A percentile compares a stretch with the other conserved stretches of the same genome.
These are phyloP conservation scores for Batillaria attramentaria DNA, from an alignment of 1,140 invertebrate species.

Conservation along the genomic window DNA sequence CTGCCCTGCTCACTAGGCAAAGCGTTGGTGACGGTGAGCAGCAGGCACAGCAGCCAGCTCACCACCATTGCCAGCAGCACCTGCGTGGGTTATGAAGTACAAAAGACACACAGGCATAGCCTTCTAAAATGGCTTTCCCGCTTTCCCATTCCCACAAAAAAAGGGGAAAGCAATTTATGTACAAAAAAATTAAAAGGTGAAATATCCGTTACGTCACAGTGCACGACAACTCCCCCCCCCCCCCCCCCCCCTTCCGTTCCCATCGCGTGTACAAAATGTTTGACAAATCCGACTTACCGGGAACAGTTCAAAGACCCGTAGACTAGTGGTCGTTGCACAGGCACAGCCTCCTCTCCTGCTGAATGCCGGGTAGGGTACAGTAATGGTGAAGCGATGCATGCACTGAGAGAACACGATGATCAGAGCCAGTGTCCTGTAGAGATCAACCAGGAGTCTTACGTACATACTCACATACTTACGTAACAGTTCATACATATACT, in stretches of 20 bases:
- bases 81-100: too few relatives aligned
- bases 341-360: background rate
- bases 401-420: conserved; percentile 89
- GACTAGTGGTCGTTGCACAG: conserved; percentile 74
- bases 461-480: too few relatives aligned
- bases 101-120: conserved; percentile 8
- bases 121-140: background rate
- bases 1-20: conserved; percentile 77
- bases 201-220: too few relatives aligned
- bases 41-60: conserved; percentile 84
- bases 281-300: too few relatives aligned
- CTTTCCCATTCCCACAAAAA: background rate
- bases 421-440: conserved; percentile 85
- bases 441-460: too few relatives aligned
- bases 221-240: too few relatives aligned
- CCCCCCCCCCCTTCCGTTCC: too few relatives aligned
- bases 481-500: too few relatives aligned
- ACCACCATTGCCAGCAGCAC: conserved; percentile 84
- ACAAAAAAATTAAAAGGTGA: background rate
- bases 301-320: conserved; percentile 29
- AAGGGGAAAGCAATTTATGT: background rate
- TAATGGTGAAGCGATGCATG: conserved; percentile 5
- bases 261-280: too few relatives aligned
- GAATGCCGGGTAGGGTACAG: conserved; percentile 72
- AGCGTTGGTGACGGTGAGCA: conserved; percentile 80